These are phyloP conservation scores for Drosophila barbarae DNA, from an alignment of 2,888 invertebrate genomes.

Conservation along the genomic window DNA sequence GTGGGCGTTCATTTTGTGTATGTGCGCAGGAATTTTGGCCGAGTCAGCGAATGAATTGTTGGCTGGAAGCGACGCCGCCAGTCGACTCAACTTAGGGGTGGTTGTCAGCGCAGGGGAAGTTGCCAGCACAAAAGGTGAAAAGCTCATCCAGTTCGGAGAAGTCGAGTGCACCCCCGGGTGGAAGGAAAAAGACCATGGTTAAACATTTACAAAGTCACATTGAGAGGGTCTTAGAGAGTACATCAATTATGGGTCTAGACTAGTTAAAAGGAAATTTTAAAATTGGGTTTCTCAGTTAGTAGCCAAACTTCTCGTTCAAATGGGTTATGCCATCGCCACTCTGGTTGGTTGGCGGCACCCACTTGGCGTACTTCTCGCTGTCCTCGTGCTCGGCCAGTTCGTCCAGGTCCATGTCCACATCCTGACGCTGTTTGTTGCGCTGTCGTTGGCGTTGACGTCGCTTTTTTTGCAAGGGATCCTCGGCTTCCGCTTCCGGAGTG, in stretches of 20 bases:
- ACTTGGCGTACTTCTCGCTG: constrained; percentile 85
- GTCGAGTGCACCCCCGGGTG: constrained; percentile 1
- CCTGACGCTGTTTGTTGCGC: constrained; percentile 76
- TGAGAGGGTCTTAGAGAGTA: constrained; percentile 31
- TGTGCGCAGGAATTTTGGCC: constrained; percentile 62
- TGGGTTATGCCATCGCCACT: constrained; percentile 88
- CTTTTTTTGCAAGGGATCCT: constrained; percentile 57
- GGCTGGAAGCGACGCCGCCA: constrained; percentile 43
- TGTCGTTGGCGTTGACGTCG: constrained; percentile 72
- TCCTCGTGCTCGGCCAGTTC: constrained; percentile 80
- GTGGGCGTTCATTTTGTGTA: constrained; percentile 58
- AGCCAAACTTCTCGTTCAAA: constrained; percentile 89
- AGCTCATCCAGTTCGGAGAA: constrained; percentile 14
- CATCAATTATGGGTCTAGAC: constrained; percentile 24
- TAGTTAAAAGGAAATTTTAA: constrained; percentile 14
- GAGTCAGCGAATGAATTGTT: constrained; percentile 36
- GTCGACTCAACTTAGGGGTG: constrained; percentile 29
- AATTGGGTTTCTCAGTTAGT: constrained; percentile 80
- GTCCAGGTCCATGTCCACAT: constrained; percentile 78
- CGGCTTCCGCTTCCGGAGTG: constrained; percentile 25
- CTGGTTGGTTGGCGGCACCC: constrained; percentile 89
- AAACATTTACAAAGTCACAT: constrained; percentile 34
- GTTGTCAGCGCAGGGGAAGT: constrained; percentile 43
- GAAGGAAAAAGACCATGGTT: constrained; percentile 9
- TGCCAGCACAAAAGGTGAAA: constrained; percentile 37